These are phyloP conservation scores for Poecilia latipinna DNA, from an alignment of 2,113 vertebrate species.

Conservation along the genomic window DNA sequence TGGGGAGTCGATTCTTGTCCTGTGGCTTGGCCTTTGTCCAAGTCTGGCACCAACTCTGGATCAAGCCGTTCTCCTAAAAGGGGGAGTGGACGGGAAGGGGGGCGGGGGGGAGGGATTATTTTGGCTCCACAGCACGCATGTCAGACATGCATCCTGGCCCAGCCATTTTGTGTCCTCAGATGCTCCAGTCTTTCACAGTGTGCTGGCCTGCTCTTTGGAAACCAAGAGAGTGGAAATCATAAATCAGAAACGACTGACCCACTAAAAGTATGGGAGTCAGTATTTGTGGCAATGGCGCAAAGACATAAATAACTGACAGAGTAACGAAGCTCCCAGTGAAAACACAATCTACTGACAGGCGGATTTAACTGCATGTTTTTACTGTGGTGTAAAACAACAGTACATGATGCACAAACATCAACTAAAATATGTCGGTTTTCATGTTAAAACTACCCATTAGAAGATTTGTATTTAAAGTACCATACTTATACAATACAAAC, in stretches of 20 bases:
- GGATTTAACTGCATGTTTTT: conserved; percentile 5
- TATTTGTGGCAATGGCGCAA: conserved; percentile 53
- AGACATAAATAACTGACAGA: conserved; percentile 52
- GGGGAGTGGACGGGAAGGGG: not conserved
- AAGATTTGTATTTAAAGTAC: not conserved
- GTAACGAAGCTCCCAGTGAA: conserved; percentile 24
- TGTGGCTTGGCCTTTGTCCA: conserved; percentile 69
- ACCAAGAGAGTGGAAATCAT: conserved; percentile 59
- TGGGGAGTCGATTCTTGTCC: conserved; percentile 70
- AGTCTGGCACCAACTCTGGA: conserved; percentile 60
- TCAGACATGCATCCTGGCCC: conserved; percentile 62
- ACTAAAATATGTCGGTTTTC: not conserved
- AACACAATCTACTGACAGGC: conserved; percentile 21
- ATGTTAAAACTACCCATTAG: conserved; percentile 5
- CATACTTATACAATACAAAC: not conserved
- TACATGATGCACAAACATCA: not conserved
- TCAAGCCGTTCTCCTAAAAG: conserved; percentile 58
- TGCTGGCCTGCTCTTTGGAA: conserved; percentile 54
- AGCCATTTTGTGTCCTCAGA: conserved; percentile 70
- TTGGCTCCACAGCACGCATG: conserved; percentile 64
- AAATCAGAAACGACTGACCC: conserved; percentile 64
- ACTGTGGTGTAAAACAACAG: not conserved
- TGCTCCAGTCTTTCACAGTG: conserved; percentile 40
- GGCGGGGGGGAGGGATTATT: conserved; percentile 62
- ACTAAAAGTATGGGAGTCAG: conserved; percentile 54